Evolutionary conservation across 2,888 invertebrate species (phyloP).

Genomic region (Aromia moschata): DNA sequence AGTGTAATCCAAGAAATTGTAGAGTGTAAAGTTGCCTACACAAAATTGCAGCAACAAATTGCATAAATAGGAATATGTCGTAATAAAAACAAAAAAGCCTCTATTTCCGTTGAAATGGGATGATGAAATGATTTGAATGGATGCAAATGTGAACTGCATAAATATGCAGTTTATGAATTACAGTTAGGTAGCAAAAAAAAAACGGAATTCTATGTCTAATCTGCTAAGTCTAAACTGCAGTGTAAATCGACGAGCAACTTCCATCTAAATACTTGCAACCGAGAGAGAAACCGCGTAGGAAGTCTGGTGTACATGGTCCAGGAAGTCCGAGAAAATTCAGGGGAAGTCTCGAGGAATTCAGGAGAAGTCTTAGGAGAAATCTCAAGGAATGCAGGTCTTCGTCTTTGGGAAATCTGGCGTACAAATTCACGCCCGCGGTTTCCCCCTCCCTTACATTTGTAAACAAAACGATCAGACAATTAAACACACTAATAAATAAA

Average conservation of each 20-base stretch:
- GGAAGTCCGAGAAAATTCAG: not conserved
- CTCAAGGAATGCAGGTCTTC: no score
- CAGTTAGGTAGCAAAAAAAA: not conserved
- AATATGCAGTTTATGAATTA: not conserved
- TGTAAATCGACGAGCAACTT: not conserved
- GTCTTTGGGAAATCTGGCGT: not conserved
- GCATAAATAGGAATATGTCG: no score
- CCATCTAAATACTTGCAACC: not conserved
- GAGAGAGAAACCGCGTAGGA: no score
- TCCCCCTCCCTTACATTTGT: not conserved
- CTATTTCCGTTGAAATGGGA: no score
- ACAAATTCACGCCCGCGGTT: not conserved
- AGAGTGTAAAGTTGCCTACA: no score
- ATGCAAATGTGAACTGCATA: not conserved
- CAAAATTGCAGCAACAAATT: no score
- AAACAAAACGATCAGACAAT: not conserved
- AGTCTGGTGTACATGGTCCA: no score
- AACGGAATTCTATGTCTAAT: no score
- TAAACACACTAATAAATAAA: not conserved
- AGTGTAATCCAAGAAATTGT: no score
- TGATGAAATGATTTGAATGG: not conserved
- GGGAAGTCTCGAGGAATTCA: no score
- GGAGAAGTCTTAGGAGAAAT: not conserved
- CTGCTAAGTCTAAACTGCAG: not conserved
- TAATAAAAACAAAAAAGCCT: no score